Conservation (phyloP, 2,888 invertebrate genomes). For the Lomographa bimaculata region DNA sequence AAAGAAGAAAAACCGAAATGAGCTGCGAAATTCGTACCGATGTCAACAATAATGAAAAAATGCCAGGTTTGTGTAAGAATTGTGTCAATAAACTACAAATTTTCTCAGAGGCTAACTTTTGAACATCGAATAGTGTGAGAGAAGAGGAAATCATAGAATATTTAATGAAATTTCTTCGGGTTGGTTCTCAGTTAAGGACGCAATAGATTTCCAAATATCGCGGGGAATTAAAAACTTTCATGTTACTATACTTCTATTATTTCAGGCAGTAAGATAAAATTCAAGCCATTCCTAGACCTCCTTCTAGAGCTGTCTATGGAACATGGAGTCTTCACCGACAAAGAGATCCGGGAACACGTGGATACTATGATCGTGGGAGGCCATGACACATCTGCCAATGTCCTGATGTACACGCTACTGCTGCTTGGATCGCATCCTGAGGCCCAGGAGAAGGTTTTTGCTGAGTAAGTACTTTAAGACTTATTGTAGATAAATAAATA, state of each 20-base stretch:
- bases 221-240: no score
- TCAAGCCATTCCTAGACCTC: conserved; percentile 81
- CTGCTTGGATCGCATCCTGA: conserved; percentile 67
- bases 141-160: no score
- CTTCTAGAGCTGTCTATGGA: conserved; percentile 73
- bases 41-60: conserved; percentile 35
- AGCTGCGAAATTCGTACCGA: conserved; percentile 39
- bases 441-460: conserved; percentile 57
- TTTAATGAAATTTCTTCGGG: no score
- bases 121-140: no score
- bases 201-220: no score
- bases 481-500: background rate
- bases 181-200: no score
- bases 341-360: conserved; percentile 81
- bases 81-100: background rate
- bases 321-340: conserved; percentile 67
- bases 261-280: conserved; percentile 53
- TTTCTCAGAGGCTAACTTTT: no score
- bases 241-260: no score
- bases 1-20: conserved; percentile 54
- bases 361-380: conserved; percentile 84
- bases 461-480: conserved; percentile 52
- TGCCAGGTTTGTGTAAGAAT: conserved; percentile 36
- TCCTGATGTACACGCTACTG: conserved; percentile 64
- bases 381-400: conserved; percentile 73